phyloP scores from a whole-genome alignment of 2,113 vertebrate genomes.

The Odocoileus hemionus region DNA sequence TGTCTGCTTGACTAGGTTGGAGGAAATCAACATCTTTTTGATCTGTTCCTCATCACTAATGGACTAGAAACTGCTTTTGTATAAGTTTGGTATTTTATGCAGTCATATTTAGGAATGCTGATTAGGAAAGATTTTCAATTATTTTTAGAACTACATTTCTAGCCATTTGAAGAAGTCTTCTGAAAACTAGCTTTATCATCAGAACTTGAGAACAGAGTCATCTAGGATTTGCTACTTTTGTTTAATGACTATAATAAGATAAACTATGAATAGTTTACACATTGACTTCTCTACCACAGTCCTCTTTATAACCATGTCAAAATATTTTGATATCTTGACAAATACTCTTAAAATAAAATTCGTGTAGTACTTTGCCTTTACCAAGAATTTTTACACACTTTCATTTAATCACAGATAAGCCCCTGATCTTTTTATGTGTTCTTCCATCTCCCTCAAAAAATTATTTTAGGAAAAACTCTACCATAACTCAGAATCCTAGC shows the following conservation, averaged over 20 bases:
- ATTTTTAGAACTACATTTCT: constrained; percentile 64
- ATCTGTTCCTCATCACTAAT: background rate
- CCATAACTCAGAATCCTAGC: background rate
- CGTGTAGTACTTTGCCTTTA: background rate
- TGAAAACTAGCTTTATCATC: constrained; percentile 57
- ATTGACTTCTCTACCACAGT: constrained; percentile 4
- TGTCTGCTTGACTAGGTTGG: background rate
- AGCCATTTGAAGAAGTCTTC: constrained; percentile 55
- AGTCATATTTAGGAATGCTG: constrained; percentile 32
- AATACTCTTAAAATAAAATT: constrained; percentile 23
- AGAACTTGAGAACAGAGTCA: constrained; percentile 47
- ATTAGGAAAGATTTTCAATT: constrained; percentile 43
- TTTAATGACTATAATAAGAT: constrained; percentile 32
- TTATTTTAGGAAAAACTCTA: background rate
- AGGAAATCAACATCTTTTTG: background rate
- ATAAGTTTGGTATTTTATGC: constrained; percentile 27
- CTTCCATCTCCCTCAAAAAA: background rate
- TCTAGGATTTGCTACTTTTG: constrained; percentile 47
- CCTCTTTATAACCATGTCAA: constrained; percentile 22
- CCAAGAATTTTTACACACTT: background rate
- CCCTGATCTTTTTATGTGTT: background rate
- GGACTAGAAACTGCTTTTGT: background rate
- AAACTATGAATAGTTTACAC: constrained; percentile 32
- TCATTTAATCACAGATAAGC: constrained; percentile 35
- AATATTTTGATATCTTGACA: constrained; percentile 39